Evolutionary conservation across 2,797 vertebrate genomes (phyloP), one percentile per base, ranked within the genome.

Genomic region (Manis javanica): DNA sequence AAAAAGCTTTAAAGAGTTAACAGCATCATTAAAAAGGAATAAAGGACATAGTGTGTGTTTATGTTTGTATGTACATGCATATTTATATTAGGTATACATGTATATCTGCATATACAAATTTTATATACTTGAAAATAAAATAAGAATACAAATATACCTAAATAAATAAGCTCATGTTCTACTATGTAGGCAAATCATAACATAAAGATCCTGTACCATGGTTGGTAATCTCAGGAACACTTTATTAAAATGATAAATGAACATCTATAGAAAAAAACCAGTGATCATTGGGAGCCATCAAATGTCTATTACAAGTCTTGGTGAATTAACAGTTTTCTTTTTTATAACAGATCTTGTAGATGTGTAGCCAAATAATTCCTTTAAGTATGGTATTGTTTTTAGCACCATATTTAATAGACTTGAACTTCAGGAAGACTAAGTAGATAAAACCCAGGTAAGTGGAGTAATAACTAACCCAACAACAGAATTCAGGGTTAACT

Each of bases 401-500:
- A 90, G 51, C 11, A 86, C 34, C 5, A 24, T 87, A 79, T 75
- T 57, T 79, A 5, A 59, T n/a, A 24, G 51, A 83, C 29, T 55
- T 81, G 57, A 96, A 82, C 68, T 79, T 74, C 61, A 91, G 18
- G 3, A 88, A 78, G 72, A 74, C 14, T 46, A 51, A 3, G 14
- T 55, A 95, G 82, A 90, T 18, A 91, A 97, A 84, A 94, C 37
- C 85, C 18, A 95, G 64, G 51, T 94, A 94, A 71, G 4, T 85
- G 29, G 26, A 63, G 29, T 26, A 63, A 66, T 53, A 87, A 42
- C 37, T 39, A 93, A 23, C 23, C 42, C 18, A 83, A 49, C 5
- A 85, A 75, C 24, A 61, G 16, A 90, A 90, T 66, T 87, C 15
- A 5, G 12, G n/a, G 9, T 42, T 90, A 71, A 88, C 3, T 83